These are phyloP conservation scores for Lepidochitona cinerea DNA, from an alignment of 2,888 invertebrate species.

Conservation along the genomic window DNA sequence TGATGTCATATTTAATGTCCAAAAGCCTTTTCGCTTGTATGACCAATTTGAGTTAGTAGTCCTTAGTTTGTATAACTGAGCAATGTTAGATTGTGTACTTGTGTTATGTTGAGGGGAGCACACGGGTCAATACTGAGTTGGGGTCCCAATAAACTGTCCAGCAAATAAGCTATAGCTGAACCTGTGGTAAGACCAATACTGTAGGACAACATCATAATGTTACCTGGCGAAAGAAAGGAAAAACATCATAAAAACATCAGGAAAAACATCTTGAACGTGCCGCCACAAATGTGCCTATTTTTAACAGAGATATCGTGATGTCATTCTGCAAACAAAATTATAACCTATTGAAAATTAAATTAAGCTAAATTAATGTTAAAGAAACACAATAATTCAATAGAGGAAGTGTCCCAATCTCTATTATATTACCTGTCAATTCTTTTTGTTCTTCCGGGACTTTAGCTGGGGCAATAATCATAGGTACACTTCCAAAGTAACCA, in stretches of 20 bases:
- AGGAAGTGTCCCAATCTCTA: too few species aligned
- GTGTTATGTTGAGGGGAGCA: not conserved
- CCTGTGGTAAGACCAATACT: slow-evolving; percentile 89
- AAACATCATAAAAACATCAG: slow-evolving; percentile 1
- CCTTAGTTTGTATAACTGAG: too few species aligned
- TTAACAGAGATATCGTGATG: too few species aligned
- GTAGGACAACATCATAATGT: slow-evolving; percentile 94
- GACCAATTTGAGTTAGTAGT: too few species aligned
- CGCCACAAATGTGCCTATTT: too few species aligned
- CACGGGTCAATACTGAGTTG: slow-evolving; percentile 31
- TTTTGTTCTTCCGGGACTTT: slow-evolving; percentile 88
- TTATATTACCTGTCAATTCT: slow-evolving; percentile 83
- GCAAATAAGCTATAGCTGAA: slow-evolving; percentile 85
- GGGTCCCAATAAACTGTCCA: slow-evolving; percentile 70
- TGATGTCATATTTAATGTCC: too few species aligned
- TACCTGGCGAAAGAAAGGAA: slow-evolving; percentile 76
- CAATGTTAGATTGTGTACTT: not conserved
- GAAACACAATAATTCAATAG: too few species aligned
- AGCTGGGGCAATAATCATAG: slow-evolving; percentile 92
- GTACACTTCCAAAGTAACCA: slow-evolving; percentile 90
- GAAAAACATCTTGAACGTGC: not conserved
- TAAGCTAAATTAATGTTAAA: too few species aligned
- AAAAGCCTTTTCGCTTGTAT: too few species aligned
- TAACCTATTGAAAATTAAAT: too few species aligned
- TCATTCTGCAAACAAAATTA: too few species aligned